A percentile compares a stretch with the other conserved stretches of the same genome.
Evolutionary conservation across 2,797 vertebrate genomes (phyloP).

Genomic region (Sarcophilus harrisii): DNA sequence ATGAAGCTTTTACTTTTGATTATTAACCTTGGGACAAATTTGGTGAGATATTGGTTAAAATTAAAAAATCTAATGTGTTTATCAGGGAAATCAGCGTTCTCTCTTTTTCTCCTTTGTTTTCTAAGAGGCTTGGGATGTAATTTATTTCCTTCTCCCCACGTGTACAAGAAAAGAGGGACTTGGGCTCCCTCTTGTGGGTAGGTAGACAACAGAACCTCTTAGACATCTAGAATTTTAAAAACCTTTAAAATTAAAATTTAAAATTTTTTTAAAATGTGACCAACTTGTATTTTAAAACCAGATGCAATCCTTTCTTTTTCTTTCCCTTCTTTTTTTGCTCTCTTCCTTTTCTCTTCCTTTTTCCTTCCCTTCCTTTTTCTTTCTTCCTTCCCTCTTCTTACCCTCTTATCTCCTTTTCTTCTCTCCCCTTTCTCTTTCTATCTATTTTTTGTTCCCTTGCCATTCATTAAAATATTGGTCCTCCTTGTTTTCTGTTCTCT

Average conservation of each 20-base stretch:
- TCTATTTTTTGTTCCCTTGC: background rate
- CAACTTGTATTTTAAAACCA: background rate
- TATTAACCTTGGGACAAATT: background rate
- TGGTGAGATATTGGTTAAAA: background rate
- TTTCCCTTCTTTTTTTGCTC: too few species aligned
- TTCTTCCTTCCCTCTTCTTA: too few species aligned
- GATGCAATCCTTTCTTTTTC: background rate
- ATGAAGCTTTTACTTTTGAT: background rate
- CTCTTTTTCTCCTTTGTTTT: background rate
- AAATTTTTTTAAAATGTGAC: background rate
- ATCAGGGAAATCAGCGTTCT: background rate
- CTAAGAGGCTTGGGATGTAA: accelerated
- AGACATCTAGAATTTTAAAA: accelerated
- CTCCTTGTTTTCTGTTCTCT: background rate
- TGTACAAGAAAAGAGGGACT: background rate
- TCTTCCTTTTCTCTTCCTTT: background rate
- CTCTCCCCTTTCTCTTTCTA: background rate
- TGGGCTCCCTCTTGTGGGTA: conserved; percentile 46
- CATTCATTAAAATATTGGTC: background rate
- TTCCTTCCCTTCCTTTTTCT: too few species aligned
- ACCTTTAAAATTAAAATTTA: background rate
- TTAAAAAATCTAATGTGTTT: background rate
- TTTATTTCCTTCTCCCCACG: accelerated
- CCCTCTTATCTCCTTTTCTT: too few species aligned
- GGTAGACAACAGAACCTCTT: background rate